Evolutionary conservation across 2,888 invertebrate species (phyloP).

Genomic region (Philhelius pedissequus): DNA sequence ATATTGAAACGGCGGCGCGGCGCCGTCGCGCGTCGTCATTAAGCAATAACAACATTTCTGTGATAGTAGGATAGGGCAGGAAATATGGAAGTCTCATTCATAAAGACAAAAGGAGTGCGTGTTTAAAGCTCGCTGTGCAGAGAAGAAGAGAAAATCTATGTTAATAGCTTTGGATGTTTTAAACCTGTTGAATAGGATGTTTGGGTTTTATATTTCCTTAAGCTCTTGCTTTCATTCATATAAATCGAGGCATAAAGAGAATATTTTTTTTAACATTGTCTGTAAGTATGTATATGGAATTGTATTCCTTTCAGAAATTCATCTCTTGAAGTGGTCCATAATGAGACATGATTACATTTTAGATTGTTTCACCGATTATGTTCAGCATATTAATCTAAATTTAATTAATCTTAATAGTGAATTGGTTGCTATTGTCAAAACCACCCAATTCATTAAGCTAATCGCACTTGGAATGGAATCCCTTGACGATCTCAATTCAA

Average conservation of each 20-base stretch:
- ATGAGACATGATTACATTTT: conserved; percentile 2
- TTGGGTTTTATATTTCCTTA: neutral
- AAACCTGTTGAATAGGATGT: conserved; percentile 54
- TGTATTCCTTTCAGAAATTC: neutral
- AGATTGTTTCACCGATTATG: neutral
- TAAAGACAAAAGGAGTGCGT: conserved; percentile 43
- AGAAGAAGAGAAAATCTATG: conserved; percentile 41
- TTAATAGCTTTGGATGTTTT: conserved; percentile 49
- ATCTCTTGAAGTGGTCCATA: conserved; percentile 50
- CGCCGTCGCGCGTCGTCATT: conserved; percentile 66
- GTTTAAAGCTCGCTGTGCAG: conserved; percentile 39
- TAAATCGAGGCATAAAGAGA: conserved; percentile 5
- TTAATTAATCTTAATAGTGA: conserved; percentile 57
- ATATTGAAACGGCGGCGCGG: conserved; percentile 26
- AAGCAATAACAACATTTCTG: conserved; percentile 47
- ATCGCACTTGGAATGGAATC: conserved; percentile 34
- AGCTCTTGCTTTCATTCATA: neutral
- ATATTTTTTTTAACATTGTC: neutral
- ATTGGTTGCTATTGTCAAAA: conserved; percentile 35
- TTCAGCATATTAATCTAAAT: conserved; percentile 26
- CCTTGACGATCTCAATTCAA: conserved; percentile 23
- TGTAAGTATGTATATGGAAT: too few relatives aligned
- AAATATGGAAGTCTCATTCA: conserved; percentile 34
- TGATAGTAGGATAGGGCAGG: conserved; percentile 23
- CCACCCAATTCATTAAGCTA: conserved; percentile 59